These are phyloP conservation scores for Propithecus coquereli DNA, from an alignment of 2,113 vertebrate species.

Conservation along the genomic window DNA sequence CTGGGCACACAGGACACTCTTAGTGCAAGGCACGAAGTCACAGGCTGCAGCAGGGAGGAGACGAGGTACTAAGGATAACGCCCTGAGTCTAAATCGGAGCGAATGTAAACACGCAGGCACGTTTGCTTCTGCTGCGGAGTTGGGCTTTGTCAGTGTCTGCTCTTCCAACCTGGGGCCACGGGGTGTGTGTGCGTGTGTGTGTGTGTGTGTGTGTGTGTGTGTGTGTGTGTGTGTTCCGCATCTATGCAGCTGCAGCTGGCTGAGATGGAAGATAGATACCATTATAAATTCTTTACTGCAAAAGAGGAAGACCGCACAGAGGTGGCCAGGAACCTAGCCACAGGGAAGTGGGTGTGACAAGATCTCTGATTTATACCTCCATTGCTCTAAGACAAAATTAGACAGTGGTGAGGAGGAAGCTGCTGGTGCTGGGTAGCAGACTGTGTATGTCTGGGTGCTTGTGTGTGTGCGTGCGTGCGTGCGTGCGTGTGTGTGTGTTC, in stretches of 20 bases:
- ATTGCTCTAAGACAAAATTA: neutral
- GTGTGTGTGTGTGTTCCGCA: neutral
- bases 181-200: neutral
- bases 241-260: conserved; percentile 52
- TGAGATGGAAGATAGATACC: neutral
- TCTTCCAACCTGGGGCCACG: conserved; percentile 59
- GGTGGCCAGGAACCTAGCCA: neutral
- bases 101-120: conserved; percentile 29
- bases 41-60: conserved; percentile 42
- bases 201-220: neutral
- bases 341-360: neutral
- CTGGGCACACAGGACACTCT: neutral
- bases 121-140: neutral
- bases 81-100: conserved; percentile 23
- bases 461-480: too few species aligned
- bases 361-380: neutral
- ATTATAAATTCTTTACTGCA: conserved; percentile 34
- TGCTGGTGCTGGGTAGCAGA: neutral
- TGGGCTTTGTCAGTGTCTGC: conserved; percentile 47
- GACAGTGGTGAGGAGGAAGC: neutral
- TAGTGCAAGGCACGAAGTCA: neutral
- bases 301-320: neutral
- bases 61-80: neutral
- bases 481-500: neutral
- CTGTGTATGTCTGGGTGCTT: neutral